Conservation (phyloP, 2,797 vertebrate species). For the Microcaecilia unicolor region DNA sequence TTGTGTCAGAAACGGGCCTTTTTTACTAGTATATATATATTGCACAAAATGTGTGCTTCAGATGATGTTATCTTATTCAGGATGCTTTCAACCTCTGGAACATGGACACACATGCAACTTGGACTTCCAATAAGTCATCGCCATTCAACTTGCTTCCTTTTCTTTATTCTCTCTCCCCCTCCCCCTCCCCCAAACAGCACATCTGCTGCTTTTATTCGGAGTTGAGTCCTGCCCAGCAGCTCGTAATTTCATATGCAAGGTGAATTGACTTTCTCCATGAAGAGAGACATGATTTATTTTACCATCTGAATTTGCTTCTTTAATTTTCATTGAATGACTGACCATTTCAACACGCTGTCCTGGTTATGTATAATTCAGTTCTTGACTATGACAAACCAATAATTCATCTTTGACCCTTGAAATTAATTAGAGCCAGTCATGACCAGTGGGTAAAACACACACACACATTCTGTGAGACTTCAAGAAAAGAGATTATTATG, state of each 20-base stretch:
- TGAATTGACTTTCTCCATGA: constrained; percentile 23
- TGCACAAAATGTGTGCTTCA: too few species aligned
- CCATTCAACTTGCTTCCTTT: too few species aligned
- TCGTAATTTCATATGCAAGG: constrained; percentile 29
- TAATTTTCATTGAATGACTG: constrained; percentile 44
- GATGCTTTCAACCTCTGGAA: too few species aligned
- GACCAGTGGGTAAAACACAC: constrained; percentile 40
- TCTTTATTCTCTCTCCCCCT: too few species aligned
- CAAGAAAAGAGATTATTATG: constrained; percentile 17
- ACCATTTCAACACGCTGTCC: constrained; percentile 43
- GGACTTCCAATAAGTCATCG: too few species aligned
- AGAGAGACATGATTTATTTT: constrained; percentile 18
- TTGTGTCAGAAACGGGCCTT: too few species aligned
- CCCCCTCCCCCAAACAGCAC: too few species aligned
- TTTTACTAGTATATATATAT: too few species aligned
- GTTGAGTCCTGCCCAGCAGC: constrained; percentile 3
- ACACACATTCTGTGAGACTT: constrained; percentile 20
- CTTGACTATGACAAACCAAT: constrained; percentile 45
- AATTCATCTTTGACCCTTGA: constrained; percentile 51
- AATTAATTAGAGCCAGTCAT: constrained; percentile 49
- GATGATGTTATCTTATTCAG: too few species aligned
- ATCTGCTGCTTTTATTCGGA: too few species aligned
- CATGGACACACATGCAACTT: too few species aligned
- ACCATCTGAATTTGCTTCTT: constrained; percentile 37
- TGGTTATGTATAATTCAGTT: constrained; percentile 40